Percentiles rank a stretch among this genome's conserved stretches.
phyloP scores from a whole-genome alignment of 1,140 invertebrate species.

The Tetragnatha versicolor region DNA sequence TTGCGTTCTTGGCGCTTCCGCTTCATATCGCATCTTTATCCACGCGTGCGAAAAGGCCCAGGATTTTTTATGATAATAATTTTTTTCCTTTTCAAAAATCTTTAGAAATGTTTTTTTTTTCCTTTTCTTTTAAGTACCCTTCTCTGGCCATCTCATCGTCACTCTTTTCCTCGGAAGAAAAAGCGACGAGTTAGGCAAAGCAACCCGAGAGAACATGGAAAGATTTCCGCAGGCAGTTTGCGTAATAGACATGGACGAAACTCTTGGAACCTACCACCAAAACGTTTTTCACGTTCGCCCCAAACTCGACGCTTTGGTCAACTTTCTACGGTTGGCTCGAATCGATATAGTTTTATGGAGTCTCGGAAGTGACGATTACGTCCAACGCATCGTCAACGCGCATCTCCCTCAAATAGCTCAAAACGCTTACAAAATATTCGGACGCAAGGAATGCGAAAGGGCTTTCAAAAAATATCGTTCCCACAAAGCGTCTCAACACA shows the following conservation, averaged over 20 bases:
- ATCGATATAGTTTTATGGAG: constrained; percentile 23
- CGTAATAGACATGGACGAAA: constrained; percentile 35
- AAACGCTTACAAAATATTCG: constrained; percentile 3
- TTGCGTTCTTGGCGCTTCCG: background rate
- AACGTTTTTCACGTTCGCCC: background rate
- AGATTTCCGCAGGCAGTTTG: background rate
- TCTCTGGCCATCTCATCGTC: too few species aligned
- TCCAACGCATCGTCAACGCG: background rate
- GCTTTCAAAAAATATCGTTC: background rate
- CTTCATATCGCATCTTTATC: background rate
- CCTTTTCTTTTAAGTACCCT: background rate
- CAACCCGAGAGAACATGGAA: too few species aligned
- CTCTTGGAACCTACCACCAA: background rate
- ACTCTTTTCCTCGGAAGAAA: too few species aligned
- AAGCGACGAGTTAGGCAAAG: too few species aligned
- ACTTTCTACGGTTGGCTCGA: background rate
- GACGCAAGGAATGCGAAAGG: background rate
- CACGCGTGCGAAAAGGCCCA: too few species aligned
- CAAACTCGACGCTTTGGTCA: background rate
- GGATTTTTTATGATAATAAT: too few species aligned
- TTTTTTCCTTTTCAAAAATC: too few species aligned
- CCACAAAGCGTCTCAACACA: constrained; percentile 10
- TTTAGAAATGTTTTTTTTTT: background rate
- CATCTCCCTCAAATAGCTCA: background rate
- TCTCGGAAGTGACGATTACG: constrained; percentile 12